Base-by-base conservation (phyloP, 2,797 vertebrate genomes). In the Philypnodon macrostomus region DNA sequence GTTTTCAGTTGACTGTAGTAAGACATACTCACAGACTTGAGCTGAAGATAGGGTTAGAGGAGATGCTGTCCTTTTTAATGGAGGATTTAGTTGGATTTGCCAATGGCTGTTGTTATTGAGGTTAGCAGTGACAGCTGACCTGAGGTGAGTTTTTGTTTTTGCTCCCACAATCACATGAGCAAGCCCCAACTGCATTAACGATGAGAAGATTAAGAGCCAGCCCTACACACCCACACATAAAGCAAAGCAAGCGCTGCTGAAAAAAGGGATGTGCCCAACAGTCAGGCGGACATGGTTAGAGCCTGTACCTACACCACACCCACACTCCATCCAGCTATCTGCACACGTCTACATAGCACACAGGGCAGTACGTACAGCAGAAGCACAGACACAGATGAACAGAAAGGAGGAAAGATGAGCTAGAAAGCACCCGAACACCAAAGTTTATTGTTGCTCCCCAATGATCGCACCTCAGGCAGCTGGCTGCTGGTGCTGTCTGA, bases 401-500 rank as follows among this genome's bases (percentile, higher is more conserved):
- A 51, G 47, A 56, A 40, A 53, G 27, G 40, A 16, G 26, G 12
- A 24, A 45, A 53, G 35, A 47, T 21, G 30, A 70, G 75, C 70
- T 90, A 90, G 73, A 88, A 87, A 83, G 88, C 80, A 60, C 94
- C 92, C 91, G 91, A 90, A 91, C 92, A 90, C 92, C 93, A 95
- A 83, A 91, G 87, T 85, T 88, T 85, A 85, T 89, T 85, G 84
- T 89, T 86, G 77, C 65, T 75, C 86, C 88, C 69, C 60, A 90
- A 80, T 85, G 84, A 81, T 93, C 95, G 95, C 96, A 99, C 96
- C 96, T 99, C 96, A 97, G 96, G 95, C 93, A 95, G 93, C 94
- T 93, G 95, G 91, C 92, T 93, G 93, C 91, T 93, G 95, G 92
- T 85, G 87, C 90, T 94, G 90, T 97, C 94, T 90, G 95, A 92